Evolutionary conservation across 2,113 vertebrate species (phyloP).

Genomic region (Danionella cerebrum): DNA sequence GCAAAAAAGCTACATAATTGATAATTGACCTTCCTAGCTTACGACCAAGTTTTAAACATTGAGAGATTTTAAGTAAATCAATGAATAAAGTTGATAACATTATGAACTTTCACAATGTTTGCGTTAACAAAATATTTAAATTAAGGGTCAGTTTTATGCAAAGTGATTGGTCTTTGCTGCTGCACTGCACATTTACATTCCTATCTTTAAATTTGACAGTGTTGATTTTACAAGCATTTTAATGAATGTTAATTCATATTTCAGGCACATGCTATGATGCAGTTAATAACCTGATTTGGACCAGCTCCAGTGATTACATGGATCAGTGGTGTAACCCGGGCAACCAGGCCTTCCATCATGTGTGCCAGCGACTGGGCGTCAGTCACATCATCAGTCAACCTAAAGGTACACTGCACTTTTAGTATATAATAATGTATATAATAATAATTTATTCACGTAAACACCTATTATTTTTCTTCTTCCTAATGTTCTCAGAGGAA

Average conservation of each 20-base stretch:
- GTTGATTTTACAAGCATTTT: not conserved
- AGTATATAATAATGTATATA: too few species aligned
- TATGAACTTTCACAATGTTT: too few species aligned
- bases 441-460: too few species aligned
- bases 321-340: constrained; percentile 98
- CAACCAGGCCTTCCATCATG: constrained; percentile 97
- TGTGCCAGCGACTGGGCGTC: constrained; percentile 91
- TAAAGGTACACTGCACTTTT: constrained; percentile 74
- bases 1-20: too few species aligned
- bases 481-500: constrained; percentile 66
- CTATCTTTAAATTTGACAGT: not conserved
- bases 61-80: too few species aligned
- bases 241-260: not conserved
- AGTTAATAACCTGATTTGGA: constrained; percentile 97
- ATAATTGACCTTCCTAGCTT: too few species aligned
- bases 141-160: too few species aligned
- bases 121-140: too few species aligned
- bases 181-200: too few species aligned
- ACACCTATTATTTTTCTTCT: not conserved
- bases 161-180: too few species aligned
- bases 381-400: constrained; percentile 88
- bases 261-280: constrained; percentile 92
- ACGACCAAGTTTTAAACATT: too few species aligned
- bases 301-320: constrained; percentile 94
- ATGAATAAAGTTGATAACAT: too few species aligned